Percentiles rank a stretch among this genome's conserved stretches.
These are phyloP conservation scores for Drosophila melanocephala DNA, from an alignment of 2,888 invertebrate genomes.

Conservation along the genomic window DNA sequence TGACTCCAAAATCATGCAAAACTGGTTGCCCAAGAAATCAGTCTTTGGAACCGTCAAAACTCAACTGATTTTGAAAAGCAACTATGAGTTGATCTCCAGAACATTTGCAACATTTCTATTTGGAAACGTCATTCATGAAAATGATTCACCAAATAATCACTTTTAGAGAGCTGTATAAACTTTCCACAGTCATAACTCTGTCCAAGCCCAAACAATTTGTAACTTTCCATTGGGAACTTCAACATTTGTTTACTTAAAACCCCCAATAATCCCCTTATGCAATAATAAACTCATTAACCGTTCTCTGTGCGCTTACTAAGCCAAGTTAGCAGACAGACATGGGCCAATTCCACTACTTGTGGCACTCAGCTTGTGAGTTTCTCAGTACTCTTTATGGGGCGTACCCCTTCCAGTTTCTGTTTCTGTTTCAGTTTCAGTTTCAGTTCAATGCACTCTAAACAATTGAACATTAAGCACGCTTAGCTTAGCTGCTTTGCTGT, in stretches of 20 bases:
- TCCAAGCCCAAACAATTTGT: background rate
- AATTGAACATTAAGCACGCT: conserved; percentile 68
- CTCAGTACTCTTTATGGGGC: background rate
- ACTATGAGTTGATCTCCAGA: accelerated
- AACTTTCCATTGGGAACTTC: background rate
- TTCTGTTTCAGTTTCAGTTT: conserved; percentile 5
- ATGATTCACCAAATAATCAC: background rate
- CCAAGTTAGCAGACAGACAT: conserved; percentile 6
- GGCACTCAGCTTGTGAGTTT: conserved; percentile 13
- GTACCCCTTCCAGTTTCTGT: conserved; percentile 8
- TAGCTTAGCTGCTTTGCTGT: conserved; percentile 35
- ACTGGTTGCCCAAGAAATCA: background rate
- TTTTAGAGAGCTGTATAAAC: background rate
- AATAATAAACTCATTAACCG: conserved; percentile 1
- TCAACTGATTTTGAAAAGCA: background rate
- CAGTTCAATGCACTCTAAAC: conserved; percentile 62
- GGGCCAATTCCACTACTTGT: conserved; percentile 6
- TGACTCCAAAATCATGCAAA: accelerated
- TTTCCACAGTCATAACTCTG: background rate
- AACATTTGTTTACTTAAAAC: background rate
- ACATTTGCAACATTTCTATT: background rate
- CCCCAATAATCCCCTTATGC: background rate
- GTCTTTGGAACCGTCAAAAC: background rate
- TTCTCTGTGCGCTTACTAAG: background rate
- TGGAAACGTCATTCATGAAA: background rate